These are phyloP conservation scores for Callosobruchus maculatus DNA, from an alignment of 2,888 invertebrate genomes.

Conservation along the genomic window DNA sequence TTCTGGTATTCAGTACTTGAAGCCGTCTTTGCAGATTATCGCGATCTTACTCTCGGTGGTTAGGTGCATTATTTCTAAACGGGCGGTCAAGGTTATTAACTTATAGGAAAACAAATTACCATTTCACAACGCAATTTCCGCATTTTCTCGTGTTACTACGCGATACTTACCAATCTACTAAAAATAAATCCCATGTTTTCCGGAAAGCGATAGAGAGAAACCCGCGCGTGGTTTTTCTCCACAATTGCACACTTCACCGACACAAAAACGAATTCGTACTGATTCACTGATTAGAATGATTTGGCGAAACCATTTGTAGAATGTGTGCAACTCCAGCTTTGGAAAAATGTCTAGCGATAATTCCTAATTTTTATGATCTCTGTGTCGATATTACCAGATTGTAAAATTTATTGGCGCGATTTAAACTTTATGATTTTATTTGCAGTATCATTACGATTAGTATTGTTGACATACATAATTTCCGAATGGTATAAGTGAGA, in stretches of 20 bases:
- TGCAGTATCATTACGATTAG: neutral
- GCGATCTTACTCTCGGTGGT: no score
- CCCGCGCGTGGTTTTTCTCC: neutral
- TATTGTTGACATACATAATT: neutral
- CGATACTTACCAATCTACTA: neutral
- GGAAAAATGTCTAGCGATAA: neutral
- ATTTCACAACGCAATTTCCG: neutral
- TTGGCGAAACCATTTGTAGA: neutral
- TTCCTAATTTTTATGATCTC: neutral
- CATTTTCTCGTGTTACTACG: neutral
- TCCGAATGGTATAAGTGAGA: neutral
- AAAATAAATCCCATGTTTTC: neutral
- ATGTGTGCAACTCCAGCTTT: neutral
- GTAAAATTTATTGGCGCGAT: neutral
- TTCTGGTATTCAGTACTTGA: no score
- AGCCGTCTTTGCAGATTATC: no score
- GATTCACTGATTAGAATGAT: neutral
- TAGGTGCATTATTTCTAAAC: no score
- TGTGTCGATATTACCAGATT: neutral
- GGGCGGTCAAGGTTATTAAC: neutral
- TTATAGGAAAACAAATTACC: neutral
- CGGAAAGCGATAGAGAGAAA: neutral
- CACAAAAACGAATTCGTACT: neutral
- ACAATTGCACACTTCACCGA: neutral
- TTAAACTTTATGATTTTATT: neutral